These are phyloP conservation scores for Etheostoma cragini DNA, from an alignment of 2,113 vertebrate genomes.

Conservation along the genomic window DNA sequence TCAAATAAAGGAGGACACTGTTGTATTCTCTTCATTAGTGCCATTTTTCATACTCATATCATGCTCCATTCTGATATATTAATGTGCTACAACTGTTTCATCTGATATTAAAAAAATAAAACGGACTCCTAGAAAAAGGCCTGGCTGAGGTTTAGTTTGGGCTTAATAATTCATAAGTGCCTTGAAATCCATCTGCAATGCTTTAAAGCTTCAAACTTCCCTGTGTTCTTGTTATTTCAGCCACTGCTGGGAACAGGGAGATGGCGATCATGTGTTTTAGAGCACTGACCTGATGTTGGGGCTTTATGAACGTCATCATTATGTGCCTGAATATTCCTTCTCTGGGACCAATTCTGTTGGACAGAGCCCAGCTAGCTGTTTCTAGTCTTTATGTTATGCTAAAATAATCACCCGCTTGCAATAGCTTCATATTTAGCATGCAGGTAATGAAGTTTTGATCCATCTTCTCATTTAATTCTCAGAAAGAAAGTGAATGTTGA, in stretches of 20 bases:
- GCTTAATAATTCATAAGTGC: slow-evolving; percentile 46
- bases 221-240: slow-evolving; percentile 9
- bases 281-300: neutral
- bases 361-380: neutral
- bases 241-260: neutral
- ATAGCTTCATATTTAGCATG: neutral
- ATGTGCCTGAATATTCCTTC: neutral
- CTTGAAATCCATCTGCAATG: slow-evolving; percentile 36
- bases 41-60: slow-evolving; percentile 33
- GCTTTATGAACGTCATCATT: neutral
- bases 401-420: neutral
- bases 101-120: slow-evolving; percentile 5
- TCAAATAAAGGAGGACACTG: slow-evolving; percentile 5
- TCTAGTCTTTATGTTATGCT: neutral
- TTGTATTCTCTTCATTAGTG: slow-evolving; percentile 8
- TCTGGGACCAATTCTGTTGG: neutral
- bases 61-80: neutral
- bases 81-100: slow-evolving; percentile 11
- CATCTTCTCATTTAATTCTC: no score
- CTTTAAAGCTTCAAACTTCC: slow-evolving; percentile 22
- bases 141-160: slow-evolving; percentile 28
- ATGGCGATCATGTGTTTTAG: neutral
- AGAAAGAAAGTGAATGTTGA: neutral
- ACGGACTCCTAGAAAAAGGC: neutral
- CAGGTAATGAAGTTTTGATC: no score